Evolutionary conservation across 2,888 invertebrate species (phyloP), one percentile per base, ranked within the genome.

Genomic region (Steromphala cineraria): DNA sequence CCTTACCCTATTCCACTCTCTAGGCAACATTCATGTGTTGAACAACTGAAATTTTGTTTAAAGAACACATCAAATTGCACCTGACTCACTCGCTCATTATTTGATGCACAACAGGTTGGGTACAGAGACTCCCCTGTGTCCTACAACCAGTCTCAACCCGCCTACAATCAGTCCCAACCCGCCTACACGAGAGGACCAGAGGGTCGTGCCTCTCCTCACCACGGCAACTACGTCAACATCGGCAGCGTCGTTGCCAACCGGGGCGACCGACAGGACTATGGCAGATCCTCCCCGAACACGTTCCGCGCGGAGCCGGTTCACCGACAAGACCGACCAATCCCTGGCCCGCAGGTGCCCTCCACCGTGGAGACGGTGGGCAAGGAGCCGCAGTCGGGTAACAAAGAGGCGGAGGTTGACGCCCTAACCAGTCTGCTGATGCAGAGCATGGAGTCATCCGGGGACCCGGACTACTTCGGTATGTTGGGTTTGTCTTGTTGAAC

Each of bases 391-490:
- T 40, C 75, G 53, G n/a, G 74, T 75, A 82, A 83, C 15, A 96
- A 96, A 91, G 97, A 97, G 93, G 95, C 96, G 85, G 97, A 97
- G 94, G 98, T 98, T 17, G 98, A 98, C 94, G 96, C 96, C 78
- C 94, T 98, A 75, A 98, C 98, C 28, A 96, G 97, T 94, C 95
- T 98, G 80, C 95, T 98, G 79, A 97, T 98, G 5, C 96, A 97
- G 93, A 97, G 97, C 74, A 97, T 98, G 88, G 91, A 92, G 75
- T 91, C 91, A 8, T 86, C 91, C 0, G 89, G 88, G 21, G 96
- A 95, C 90, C 94, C 95, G 2, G 96, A 97, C 92, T 95, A 95
- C 81, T 96, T 96, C 94, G 95, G 95, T 95, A 91, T 21, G 21
- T 55, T 3, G 10, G n/a, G n/a, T n/a, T n/a, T 55, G 55, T 8